phyloP scores from a whole-genome alignment of 2,113 vertebrate species.

The Alligator mississippiensis region DNA sequence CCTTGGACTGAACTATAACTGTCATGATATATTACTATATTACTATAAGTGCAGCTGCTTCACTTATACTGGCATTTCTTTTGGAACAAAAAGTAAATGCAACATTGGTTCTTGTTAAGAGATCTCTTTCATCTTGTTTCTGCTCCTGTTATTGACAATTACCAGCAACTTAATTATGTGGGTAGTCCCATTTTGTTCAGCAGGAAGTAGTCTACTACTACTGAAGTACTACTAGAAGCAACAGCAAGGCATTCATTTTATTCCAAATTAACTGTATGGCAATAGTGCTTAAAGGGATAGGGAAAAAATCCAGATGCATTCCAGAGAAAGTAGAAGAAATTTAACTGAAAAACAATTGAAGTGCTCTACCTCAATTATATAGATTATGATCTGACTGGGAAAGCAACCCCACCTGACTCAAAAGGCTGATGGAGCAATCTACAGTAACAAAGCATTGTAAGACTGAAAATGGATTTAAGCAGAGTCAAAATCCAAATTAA shows the following conservation, averaged over 20 bases:
- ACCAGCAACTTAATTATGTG: background rate
- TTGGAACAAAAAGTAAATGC: background rate
- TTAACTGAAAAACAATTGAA: background rate
- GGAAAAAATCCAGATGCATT: background rate
- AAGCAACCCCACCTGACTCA: background rate
- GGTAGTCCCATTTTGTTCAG: background rate
- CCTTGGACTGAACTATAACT: background rate
- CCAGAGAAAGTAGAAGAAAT: background rate
- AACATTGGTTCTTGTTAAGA: background rate
- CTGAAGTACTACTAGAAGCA: background rate
- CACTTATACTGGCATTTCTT: background rate
- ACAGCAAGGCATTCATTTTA: rapidly evolving
- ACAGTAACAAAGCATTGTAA: background rate
- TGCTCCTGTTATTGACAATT: background rate
- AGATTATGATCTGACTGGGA: background rate
- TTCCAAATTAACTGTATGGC: background rate
- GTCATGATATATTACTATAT: background rate
- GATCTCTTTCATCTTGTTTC: background rate
- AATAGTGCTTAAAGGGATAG: rapidly evolving
- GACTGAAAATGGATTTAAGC: background rate
- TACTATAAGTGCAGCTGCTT: background rate
- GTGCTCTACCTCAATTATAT: rapidly evolving
- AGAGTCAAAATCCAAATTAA: background rate
- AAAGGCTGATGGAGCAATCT: rapidly evolving
- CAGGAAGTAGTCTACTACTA: background rate